These are phyloP conservation scores for Daboia siamensis DNA, from an alignment of 2,113 vertebrate genomes.

Conservation along the genomic window DNA sequence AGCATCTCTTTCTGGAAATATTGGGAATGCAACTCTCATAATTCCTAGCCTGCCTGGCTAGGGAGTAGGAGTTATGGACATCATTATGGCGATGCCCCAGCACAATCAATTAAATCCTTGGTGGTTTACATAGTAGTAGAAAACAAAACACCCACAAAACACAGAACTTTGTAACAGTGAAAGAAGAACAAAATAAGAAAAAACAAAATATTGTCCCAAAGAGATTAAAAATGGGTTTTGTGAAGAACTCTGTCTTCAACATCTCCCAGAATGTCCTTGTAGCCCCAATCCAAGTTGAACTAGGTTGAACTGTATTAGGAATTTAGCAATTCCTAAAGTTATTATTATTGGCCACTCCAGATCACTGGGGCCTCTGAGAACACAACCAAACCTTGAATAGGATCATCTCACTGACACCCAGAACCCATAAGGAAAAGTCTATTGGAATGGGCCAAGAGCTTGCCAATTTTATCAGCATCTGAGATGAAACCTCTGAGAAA, in stretches of 20 bases:
- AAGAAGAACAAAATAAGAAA: not conserved
- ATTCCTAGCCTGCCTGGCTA: not conserved
- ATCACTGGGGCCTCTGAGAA: not conserved
- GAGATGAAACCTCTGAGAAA: not conserved
- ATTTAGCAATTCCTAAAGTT: not conserved
- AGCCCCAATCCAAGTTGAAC: not conserved
- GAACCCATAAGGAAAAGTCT: not conserved
- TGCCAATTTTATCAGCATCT: not conserved
- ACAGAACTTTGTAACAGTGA: not conserved
- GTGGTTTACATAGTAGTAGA: not conserved
- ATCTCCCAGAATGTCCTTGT: not conserved
- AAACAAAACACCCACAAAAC: not conserved
- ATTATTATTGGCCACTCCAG: too few relatives aligned
- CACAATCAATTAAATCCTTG: not conserved
- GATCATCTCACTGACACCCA: not conserved
- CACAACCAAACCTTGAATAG: not conserved
- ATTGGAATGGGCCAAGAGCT: not conserved
- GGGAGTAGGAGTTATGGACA: not conserved
- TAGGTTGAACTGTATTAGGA: not conserved
- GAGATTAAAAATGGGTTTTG: not conserved
- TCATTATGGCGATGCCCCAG: not conserved
- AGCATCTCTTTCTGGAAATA: not conserved
- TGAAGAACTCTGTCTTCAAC: not conserved
- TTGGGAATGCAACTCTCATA: not conserved
- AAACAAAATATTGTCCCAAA: not conserved